Evolutionary conservation across 2,113 vertebrate species (phyloP).

Genomic region (Scytalopus superciliaris): DNA sequence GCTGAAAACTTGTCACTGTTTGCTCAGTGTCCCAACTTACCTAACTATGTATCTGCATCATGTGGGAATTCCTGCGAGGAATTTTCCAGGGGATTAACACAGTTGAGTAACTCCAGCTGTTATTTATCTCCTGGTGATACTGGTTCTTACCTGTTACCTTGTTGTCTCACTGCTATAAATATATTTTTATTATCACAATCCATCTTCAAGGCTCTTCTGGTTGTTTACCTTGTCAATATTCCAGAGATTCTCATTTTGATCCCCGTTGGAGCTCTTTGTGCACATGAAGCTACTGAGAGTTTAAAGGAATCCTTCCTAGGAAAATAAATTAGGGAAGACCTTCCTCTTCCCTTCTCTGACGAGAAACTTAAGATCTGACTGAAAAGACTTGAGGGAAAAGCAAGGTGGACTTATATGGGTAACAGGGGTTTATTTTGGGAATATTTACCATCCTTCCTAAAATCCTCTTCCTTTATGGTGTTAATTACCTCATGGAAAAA

Average conservation of each 20-base stretch:
- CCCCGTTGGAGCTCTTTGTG: rapidly evolving
- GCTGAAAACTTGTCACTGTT: background rate
- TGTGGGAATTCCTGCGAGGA: background rate
- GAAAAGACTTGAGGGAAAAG: background rate
- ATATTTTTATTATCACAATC: background rate
- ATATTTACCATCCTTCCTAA: background rate
- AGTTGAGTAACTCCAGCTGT: background rate
- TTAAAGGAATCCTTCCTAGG: background rate
- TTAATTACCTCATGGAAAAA: background rate
- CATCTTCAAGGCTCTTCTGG: background rate
- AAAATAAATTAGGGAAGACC: background rate
- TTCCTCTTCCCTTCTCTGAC: background rate
- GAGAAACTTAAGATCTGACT: background rate
- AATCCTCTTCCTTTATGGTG: background rate
- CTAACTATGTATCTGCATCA: rapidly evolving
- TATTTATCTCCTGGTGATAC: background rate
- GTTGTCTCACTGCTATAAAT: background rate
- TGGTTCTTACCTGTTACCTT: background rate
- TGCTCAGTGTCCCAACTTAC: rapidly evolving
- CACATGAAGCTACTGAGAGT: background rate
- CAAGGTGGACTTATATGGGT: background rate
- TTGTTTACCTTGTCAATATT: rapidly evolving
- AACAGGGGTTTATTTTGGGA: background rate
- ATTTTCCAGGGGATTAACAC: background rate
- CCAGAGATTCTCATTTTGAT: background rate